These are phyloP conservation scores for Diplodus puntazzo DNA, from an alignment of 2,797 vertebrate genomes.

Conservation along the genomic window DNA sequence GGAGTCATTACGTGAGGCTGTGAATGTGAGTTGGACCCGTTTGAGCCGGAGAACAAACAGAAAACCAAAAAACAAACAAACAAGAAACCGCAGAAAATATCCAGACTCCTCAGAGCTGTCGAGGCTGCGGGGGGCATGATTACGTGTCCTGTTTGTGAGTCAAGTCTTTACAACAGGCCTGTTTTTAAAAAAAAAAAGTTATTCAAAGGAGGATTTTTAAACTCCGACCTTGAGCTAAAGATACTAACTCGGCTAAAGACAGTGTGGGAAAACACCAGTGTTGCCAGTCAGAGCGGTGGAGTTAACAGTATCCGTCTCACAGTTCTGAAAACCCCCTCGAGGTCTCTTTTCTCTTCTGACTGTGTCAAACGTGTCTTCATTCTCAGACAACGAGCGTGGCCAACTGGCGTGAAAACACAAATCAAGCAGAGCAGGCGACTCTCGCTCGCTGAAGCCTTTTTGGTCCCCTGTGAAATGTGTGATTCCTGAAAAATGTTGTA, in stretches of 20 bases:
- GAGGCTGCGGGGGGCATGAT: background rate
- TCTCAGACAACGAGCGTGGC: conserved; percentile 23
- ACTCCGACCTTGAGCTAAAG: conserved; percentile 16
- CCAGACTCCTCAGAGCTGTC: background rate
- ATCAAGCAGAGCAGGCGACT: background rate
- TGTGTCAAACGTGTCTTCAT: background rate
- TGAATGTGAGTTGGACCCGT: background rate
- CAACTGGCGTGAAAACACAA: background rate
- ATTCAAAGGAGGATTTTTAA: background rate
- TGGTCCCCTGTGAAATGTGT: background rate
- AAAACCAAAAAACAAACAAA: background rate
- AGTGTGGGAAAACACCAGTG: conserved; percentile 31
- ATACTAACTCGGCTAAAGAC: background rate
- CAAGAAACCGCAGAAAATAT: background rate
- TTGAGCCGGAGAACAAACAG: background rate
- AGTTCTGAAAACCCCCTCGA: conserved; percentile 1
- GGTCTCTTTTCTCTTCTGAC: conserved; percentile 1
- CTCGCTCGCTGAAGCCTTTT: background rate
- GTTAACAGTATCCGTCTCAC: conserved; percentile 4
- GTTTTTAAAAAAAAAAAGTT: too few species aligned
- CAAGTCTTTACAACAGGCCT: background rate
- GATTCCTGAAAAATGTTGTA: background rate
- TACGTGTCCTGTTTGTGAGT: background rate
- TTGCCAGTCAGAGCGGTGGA: conserved; percentile 5
- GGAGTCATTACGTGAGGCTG: background rate